Conservation (phyloP, 2,888 invertebrate species). For the Diloba caeruleocephala region DNA sequence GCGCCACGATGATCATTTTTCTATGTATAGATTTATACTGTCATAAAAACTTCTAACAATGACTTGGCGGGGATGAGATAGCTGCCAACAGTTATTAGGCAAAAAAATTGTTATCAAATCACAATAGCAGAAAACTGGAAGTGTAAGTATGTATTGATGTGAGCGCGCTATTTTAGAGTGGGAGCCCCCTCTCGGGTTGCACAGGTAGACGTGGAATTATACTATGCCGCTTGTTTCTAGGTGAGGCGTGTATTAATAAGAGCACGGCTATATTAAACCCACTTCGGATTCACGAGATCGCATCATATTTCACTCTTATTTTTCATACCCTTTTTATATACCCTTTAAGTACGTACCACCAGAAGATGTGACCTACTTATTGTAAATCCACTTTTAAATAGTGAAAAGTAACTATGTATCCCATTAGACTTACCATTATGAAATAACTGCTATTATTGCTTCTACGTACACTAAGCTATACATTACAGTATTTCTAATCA, state of each 20-base stretch:
- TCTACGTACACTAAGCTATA: too few species aligned
- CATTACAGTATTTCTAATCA: too few species aligned
- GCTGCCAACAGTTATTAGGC: slow-evolving; percentile 51
- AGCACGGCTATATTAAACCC: slow-evolving; percentile 74
- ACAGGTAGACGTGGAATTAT: slow-evolving; percentile 74
- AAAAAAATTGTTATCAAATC: slow-evolving; percentile 45
- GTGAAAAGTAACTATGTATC: too few species aligned
- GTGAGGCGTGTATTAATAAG: slow-evolving; percentile 78
- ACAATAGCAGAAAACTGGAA: slow-evolving; percentile 61
- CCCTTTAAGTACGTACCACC: too few species aligned
- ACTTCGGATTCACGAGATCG: slow-evolving; percentile 67
- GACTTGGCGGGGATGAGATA: slow-evolving; percentile 38
- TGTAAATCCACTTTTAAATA: too few species aligned
- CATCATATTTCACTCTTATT: slow-evolving; percentile 71
- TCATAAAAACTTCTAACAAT: slow-evolving; percentile 65
- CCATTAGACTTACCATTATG: too few species aligned
- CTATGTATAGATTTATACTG: slow-evolving; percentile 73
- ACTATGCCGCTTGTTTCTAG: slow-evolving; percentile 68
- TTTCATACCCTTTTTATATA: slow-evolving; percentile 23
- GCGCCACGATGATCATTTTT: slow-evolving; percentile 47
- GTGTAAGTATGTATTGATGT: slow-evolving; percentile 60
- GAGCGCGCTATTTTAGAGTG: slow-evolving; percentile 72
- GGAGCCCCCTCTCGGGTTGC: slow-evolving; percentile 57
- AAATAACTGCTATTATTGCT: too few species aligned
- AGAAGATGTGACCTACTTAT: too few species aligned